phyloP scores from a whole-genome alignment of 2,797 vertebrate species.

The Pelochelys cantorii region DNA sequence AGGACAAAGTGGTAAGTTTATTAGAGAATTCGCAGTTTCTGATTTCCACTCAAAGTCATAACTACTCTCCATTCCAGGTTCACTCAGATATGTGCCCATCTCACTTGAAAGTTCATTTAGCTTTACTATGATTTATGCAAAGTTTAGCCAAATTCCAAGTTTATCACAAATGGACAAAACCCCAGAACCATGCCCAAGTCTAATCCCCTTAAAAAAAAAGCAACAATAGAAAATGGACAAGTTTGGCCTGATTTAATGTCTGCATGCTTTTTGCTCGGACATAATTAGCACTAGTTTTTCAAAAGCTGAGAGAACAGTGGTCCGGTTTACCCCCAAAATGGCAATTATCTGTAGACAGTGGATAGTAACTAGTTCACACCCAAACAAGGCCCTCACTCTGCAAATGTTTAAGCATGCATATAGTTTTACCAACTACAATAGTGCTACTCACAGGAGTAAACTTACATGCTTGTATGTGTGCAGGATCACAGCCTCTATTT shows the following conservation, averaged over 20 bases:
- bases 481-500: background rate
- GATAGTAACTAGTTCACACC: conserved; percentile 1
- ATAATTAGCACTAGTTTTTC: background rate
- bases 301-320: background rate
- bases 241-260: background rate
- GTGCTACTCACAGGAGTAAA: accelerated
- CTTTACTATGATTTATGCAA: background rate
- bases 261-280: background rate
- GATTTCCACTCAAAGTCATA: background rate
- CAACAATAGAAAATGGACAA: background rate
- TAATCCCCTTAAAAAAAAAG: background rate
- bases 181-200: background rate
- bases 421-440: background rate
- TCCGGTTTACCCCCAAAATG: background rate
- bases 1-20: background rate
- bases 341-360: background rate
- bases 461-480: background rate
- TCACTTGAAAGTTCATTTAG: background rate
- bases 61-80: conserved; percentile 13
- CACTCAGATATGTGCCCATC: background rate
- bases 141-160: background rate
- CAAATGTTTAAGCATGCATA: background rate
- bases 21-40: background rate
- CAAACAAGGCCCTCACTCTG: background rate
- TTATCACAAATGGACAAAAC: background rate